Conservation (phyloP, 2,113 vertebrate species). For the Asarcornis scutulata region DNA sequence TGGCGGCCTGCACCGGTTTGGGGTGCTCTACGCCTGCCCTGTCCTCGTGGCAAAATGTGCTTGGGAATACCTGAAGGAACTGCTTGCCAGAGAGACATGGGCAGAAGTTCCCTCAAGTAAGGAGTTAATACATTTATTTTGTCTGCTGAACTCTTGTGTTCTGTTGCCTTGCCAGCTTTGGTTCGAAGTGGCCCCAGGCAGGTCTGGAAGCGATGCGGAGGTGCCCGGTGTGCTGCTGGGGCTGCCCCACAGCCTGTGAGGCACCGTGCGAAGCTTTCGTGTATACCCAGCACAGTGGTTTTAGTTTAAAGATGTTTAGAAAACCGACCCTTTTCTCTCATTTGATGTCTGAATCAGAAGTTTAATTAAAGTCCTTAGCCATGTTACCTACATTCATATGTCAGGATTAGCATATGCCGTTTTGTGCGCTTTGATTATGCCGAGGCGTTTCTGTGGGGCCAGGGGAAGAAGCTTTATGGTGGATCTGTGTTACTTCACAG, state of each 20-base stretch:
- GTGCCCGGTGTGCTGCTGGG: background rate
- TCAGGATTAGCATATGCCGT: accelerated
- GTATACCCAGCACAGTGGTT: background rate
- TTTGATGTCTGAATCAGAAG: background rate
- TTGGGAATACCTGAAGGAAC: background rate
- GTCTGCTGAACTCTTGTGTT: background rate
- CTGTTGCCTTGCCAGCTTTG: background rate
- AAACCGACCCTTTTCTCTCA: accelerated
- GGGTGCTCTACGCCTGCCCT: too few relatives aligned
- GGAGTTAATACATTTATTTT: accelerated
- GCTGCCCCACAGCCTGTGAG: background rate
- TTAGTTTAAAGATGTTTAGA: accelerated
- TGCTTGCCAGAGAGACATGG: accelerated
- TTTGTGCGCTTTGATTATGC: accelerated
- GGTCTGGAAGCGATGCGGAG: background rate
- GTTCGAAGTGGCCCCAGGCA: background rate
- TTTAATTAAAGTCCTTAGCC: background rate
- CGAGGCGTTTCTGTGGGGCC: background rate
- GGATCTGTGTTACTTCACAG: slow-evolving; percentile 76
- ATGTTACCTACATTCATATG: accelerated
- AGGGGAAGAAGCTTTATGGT: too few relatives aligned
- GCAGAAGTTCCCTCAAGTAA: background rate
- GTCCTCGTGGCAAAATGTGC: too few relatives aligned
- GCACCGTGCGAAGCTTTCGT: accelerated
- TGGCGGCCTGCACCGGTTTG: too few relatives aligned